Evolutionary conservation across 2,797 vertebrate genomes (phyloP).

Genomic region (Loris lydekkerianus): DNA sequence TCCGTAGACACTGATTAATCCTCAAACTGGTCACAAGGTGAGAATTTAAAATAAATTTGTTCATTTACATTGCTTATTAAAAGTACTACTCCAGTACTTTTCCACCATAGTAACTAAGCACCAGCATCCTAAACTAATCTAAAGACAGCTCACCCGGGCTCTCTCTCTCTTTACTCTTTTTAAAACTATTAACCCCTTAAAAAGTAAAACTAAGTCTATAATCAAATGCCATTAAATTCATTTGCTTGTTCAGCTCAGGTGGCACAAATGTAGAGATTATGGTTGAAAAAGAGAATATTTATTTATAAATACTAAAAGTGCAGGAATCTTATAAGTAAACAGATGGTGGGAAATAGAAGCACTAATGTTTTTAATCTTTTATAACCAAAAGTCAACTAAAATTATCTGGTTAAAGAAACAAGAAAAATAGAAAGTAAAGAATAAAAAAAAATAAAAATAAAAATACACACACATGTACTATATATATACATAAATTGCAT

Average conservation of each 20-base stretch:
- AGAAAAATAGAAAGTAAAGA: neutral
- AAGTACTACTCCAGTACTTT: conserved; percentile 12
- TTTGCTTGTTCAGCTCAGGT: neutral
- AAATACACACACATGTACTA: neutral
- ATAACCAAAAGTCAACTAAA: neutral
- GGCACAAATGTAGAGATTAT: neutral
- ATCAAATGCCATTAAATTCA: neutral
- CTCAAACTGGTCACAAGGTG: neutral
- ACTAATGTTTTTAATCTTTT: neutral
- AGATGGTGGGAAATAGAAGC: neutral
- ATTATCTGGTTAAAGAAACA: neutral
- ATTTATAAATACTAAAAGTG: neutral
- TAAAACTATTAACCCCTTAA: neutral
- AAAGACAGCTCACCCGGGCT: neutral
- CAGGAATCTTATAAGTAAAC: neutral
- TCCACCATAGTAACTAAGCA: neutral
- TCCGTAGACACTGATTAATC: neutral
- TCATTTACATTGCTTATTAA: neutral
- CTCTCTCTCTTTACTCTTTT: neutral
- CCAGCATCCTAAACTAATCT: neutral
- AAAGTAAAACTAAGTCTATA: conserved; percentile 19
- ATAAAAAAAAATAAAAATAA: neutral
- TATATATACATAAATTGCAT: neutral
- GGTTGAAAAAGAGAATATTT: neutral
- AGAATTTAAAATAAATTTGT: neutral